phyloP scores from a whole-genome alignment of 1,140 invertebrate species.

The Papilio dardanus region DNA sequence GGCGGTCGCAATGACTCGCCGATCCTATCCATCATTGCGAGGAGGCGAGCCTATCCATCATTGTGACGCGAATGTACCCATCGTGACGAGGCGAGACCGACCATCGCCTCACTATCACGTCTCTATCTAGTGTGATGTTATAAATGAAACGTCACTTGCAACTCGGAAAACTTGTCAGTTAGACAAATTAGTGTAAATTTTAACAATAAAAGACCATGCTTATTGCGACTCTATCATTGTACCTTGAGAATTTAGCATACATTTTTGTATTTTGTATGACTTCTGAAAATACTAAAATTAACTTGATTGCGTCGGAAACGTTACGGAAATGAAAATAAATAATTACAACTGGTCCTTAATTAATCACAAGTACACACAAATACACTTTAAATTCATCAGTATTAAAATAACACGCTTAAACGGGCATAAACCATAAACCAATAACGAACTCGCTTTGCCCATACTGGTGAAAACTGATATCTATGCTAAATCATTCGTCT shows the following conservation, averaged over 20 bases:
- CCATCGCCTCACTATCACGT: constrained; percentile 9
- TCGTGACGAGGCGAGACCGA: constrained; percentile 9
- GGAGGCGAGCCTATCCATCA: constrained; percentile 8
- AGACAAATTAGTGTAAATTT: neutral
- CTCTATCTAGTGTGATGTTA: constrained; percentile 6
- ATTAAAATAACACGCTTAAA: neutral
- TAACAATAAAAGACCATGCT: too few species aligned
- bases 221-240: too few species aligned
- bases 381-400: neutral
- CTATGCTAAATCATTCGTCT: neutral
- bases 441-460: neutral
- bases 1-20: neutral
- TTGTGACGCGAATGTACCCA: constrained; percentile 6
- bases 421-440: neutral
- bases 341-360: neutral
- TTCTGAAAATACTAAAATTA: too few species aligned
- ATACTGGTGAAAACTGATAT: neutral
- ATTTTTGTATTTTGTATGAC: too few species aligned
- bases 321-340: neutral
- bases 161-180: constrained; percentile 4
- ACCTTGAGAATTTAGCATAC: too few species aligned
- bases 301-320: neutral
- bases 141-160: constrained; percentile 7
- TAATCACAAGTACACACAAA: neutral
- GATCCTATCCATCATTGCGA: constrained; percentile 12